These are phyloP conservation scores for Parambassis ranga DNA, from an alignment of 2,797 vertebrate genomes.

Conservation along the genomic window DNA sequence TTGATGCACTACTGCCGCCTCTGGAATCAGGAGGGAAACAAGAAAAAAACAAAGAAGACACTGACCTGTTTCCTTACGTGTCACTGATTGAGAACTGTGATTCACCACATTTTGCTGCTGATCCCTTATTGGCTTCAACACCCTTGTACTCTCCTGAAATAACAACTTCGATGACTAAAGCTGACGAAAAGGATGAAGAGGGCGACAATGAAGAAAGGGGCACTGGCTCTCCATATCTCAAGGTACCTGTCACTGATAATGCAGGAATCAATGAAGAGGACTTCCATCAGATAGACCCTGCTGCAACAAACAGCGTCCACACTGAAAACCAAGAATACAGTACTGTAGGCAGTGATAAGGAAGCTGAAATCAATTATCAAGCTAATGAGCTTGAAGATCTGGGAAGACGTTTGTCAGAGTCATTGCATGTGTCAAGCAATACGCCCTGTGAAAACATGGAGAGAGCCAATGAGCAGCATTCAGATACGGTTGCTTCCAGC, in stretches of 20 bases:
- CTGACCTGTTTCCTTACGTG: slow-evolving; percentile 14
- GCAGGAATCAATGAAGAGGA: slow-evolving; percentile 21
- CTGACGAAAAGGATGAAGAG: slow-evolving; percentile 17
- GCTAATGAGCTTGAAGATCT: slow-evolving; percentile 76
- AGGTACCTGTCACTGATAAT: slow-evolving; percentile 6
- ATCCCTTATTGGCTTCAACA: slow-evolving; percentile 26
- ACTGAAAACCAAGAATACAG: slow-evolving; percentile 21
- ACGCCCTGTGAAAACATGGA: slow-evolving; percentile 16
- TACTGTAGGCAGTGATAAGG: slow-evolving; percentile 21
- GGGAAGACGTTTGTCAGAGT: slow-evolving; percentile 69
- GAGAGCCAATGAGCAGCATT: slow-evolving; percentile 26
- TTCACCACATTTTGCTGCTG: slow-evolving; percentile 4
- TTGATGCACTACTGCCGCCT: slow-evolving; percentile 34
- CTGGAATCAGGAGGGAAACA: slow-evolving; percentile 29
- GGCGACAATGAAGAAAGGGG: not conserved
- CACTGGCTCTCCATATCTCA: not conserved
- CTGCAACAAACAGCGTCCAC: not conserved
- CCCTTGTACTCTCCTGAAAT: slow-evolving; percentile 30
- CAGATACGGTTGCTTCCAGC: slow-evolving; percentile 17
- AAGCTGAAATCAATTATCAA: slow-evolving; percentile 13
- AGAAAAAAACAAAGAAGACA: slow-evolving; percentile 42
- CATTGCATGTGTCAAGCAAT: slow-evolving; percentile 63
- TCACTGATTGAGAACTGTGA: slow-evolving; percentile 38
- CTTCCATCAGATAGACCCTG: not conserved
- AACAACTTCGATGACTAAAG: slow-evolving; percentile 9